Conservation (phyloP, 2,888 invertebrate genomes). For the Pimpla rufipes region DNA sequence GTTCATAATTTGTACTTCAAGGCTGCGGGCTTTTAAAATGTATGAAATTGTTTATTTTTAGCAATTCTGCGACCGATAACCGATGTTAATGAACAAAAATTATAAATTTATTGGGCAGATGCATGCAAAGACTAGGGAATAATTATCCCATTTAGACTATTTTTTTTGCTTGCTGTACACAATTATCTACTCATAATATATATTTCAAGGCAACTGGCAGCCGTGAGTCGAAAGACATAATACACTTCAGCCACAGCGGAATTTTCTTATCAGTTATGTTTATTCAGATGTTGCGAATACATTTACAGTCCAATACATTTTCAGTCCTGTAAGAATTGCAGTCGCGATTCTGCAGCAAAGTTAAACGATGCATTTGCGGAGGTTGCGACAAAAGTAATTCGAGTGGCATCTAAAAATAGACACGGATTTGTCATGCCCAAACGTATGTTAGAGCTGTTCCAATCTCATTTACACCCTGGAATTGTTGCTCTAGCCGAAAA, state of each 20-base stretch:
- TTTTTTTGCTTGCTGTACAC: no score
- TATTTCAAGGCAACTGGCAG: not conserved
- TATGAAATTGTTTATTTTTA: no score
- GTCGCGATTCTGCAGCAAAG: not conserved
- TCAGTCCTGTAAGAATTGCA: not conserved
- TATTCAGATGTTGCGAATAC: not conserved
- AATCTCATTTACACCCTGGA: not conserved
- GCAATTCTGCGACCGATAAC: no score
- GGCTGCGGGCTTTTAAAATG: no score
- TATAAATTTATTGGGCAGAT: no score
- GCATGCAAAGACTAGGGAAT: no score
- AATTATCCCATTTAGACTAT: no score
- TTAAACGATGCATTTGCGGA: not conserved
- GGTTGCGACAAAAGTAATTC: not conserved
- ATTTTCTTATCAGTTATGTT: conserved; percentile 2
- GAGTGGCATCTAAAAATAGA: not conserved
- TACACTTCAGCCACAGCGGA: not conserved
- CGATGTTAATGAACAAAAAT: no score
- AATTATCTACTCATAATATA: no score
- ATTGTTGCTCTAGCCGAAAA: not conserved
- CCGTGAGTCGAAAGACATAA: not conserved
- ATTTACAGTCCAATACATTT: not conserved
- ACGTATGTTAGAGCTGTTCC: not conserved
- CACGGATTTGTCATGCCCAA: not conserved
- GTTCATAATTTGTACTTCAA: no score